Evolutionary conservation across 1,140 invertebrate genomes (phyloP).

Genomic region (Bombus difficillimus): DNA sequence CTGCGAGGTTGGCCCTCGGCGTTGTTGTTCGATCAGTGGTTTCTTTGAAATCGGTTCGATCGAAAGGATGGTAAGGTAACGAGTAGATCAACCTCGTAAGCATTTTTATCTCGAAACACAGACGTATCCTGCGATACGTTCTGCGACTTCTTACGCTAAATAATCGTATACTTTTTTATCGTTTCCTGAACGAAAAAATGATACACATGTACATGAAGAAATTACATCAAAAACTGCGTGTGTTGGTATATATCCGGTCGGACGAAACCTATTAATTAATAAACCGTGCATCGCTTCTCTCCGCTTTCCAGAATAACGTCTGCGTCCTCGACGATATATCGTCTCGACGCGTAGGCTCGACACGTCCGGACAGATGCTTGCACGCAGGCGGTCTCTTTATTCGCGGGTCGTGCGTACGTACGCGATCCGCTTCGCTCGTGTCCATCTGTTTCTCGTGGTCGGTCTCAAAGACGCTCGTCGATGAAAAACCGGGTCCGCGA

Average conservation of each 20-base stretch:
- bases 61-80: too few relatives aligned
- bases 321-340: neutral
- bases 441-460: constrained; percentile 3
- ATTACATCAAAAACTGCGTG: neutral
- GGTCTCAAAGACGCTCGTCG: neutral
- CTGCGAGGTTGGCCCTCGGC: constrained; percentile 3
- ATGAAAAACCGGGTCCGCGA: constrained; percentile 14
- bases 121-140: neutral
- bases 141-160: too few relatives aligned
- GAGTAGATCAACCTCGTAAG: neutral
- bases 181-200: neutral
- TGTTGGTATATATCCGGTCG: constrained; percentile 1
- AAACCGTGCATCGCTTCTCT: constrained; percentile 33
- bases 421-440: neutral
- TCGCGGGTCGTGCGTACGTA: neutral
- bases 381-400: constrained; percentile 39
- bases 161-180: neutral
- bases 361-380: constrained; percentile 46
- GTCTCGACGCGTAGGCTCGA: neutral
- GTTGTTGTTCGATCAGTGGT: neutral
- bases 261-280: constrained; percentile 55
- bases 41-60: constrained; percentile 19
- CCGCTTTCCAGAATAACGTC: neutral
- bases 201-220: neutral
- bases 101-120: neutral